Percentiles rank a stretch among this genome's conserved stretches.
phyloP scores from a whole-genome alignment of 2,113 vertebrate genomes.

The Lichenostomus cassidix region DNA sequence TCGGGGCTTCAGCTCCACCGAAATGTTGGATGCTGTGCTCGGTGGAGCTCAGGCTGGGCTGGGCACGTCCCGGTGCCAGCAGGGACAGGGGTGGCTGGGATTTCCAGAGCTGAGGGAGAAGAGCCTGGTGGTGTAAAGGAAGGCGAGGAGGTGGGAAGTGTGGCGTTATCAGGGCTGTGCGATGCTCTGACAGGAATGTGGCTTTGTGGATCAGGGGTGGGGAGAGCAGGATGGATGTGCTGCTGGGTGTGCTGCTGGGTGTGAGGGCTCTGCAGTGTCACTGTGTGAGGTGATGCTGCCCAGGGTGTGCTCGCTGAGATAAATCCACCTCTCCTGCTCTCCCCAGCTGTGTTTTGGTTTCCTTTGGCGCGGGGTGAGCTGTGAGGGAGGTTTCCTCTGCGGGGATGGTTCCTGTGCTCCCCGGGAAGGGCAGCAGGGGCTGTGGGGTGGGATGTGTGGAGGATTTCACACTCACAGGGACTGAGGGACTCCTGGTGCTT shows the following conservation, averaged over 20 bases:
- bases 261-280: not conserved
- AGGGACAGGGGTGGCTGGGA: not conserved
- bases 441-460: not conserved
- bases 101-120: not conserved
- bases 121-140: not conserved
- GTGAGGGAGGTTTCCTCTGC: not conserved
- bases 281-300: rapidly evolving
- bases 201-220: not conserved
- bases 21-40: not conserved
- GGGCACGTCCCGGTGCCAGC: not conserved
- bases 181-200: rapidly evolving
- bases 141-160: not conserved
- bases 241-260: not conserved
- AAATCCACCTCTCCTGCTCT: not conserved
- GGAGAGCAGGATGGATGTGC: not conserved
- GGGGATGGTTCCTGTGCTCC: not conserved
- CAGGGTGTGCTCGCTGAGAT: not conserved
- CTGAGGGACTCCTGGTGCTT: not conserved
- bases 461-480: not conserved
- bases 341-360: not conserved
- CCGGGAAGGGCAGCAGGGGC: not conserved
- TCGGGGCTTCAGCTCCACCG: not conserved
- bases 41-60: not conserved
- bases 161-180: rapidly evolving
- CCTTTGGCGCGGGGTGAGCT: not conserved